phyloP scores from a whole-genome alignment of 2,113 vertebrate species.

The Brienomyrus brachyistius region DNA sequence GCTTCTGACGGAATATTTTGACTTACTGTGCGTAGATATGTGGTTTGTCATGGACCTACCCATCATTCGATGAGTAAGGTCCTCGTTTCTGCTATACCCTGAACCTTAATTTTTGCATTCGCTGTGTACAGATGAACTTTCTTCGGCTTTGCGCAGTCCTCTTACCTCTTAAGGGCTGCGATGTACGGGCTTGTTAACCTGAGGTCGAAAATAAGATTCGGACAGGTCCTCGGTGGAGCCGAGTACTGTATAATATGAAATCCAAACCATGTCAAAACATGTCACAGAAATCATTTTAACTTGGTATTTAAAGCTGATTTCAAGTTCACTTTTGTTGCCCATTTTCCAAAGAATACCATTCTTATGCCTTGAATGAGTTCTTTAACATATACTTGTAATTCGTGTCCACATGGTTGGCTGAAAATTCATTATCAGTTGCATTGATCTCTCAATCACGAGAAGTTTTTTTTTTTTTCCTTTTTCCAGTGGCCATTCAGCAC shows the following conservation, averaged over 20 bases:
- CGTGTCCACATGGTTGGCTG: background rate
- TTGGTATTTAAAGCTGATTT: background rate
- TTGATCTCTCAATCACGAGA: background rate
- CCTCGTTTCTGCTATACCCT: background rate
- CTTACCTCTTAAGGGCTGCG: background rate
- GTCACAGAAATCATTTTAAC: background rate
- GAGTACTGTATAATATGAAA: background rate
- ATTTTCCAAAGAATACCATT: constrained; percentile 17
- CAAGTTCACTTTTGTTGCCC: background rate
- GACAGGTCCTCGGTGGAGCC: background rate
- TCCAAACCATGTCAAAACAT: background rate
- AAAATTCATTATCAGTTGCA: background rate
- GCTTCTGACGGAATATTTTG: background rate
- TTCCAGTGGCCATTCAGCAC: background rate
- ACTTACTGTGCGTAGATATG: background rate
- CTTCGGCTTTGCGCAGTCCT: background rate
- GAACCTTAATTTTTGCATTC: background rate
- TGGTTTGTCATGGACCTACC: background rate
- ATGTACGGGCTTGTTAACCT: background rate
- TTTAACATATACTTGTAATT: background rate
- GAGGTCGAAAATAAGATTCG: background rate
- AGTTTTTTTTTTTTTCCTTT: background rate
- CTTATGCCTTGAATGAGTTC: background rate
- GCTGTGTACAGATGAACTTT: background rate
- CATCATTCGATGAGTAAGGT: background rate